Conservation (phyloP, 2,113 vertebrate species). For the Tychaedon coryphoeus region DNA sequence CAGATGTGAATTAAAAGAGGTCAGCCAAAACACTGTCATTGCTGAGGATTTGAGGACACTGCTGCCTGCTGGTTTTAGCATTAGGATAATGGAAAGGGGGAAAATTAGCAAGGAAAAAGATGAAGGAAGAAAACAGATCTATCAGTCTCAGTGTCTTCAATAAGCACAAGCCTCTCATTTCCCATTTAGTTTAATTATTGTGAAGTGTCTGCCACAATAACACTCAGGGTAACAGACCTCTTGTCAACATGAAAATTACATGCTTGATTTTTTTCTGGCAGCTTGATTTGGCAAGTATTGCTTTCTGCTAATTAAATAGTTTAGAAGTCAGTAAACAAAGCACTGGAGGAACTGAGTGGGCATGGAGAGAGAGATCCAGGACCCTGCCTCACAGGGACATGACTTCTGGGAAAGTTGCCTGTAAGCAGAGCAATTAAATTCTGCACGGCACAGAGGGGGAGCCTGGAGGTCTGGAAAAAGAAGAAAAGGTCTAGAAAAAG, state of each 20-base stretch:
- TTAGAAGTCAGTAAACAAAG: not conserved
- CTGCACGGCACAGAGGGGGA: fast-evolving
- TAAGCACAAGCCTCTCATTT: not conserved
- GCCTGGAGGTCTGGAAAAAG: not conserved
- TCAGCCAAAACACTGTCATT: not conserved
- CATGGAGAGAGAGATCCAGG: not conserved
- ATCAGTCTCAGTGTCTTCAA: not conserved
- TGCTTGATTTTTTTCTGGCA: not conserved
- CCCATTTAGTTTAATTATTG: not conserved
- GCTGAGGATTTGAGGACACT: not conserved
- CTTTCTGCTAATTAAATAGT: not conserved
- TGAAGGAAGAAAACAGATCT: not conserved
- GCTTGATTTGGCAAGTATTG: not conserved
- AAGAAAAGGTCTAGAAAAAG: not conserved
- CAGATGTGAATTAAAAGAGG: not conserved
- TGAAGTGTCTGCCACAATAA: not conserved
- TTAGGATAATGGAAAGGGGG: not conserved
- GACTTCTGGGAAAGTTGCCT: not conserved
- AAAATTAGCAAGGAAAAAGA: not conserved
- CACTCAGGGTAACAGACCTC: not conserved
- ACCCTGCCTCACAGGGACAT: not conserved
- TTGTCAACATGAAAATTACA: not conserved
- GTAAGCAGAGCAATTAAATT: not conserved
- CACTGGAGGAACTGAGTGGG: not conserved
- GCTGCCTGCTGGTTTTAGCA: not conserved